These are phyloP conservation scores for Canis aureus DNA, from an alignment of 2,113 vertebrate species.

Conservation along the genomic window DNA sequence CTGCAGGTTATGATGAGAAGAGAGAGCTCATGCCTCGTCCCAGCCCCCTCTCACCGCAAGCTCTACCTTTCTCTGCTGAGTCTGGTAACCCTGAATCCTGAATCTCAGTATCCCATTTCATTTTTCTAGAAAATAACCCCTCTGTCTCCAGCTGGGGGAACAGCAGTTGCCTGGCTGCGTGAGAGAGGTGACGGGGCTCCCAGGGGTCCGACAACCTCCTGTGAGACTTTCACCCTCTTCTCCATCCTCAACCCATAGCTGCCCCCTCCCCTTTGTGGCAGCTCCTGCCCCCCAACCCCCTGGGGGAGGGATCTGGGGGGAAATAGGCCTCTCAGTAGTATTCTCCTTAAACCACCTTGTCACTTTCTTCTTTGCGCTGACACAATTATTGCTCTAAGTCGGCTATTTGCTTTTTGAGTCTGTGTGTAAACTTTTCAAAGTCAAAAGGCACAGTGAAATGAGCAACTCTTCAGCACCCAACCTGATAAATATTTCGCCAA, in stretches of 20 bases:
- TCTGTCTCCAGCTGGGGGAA: background rate
- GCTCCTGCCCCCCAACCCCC: background rate
- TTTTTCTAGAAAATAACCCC: slow-evolving; percentile 23
- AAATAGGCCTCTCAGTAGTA: background rate
- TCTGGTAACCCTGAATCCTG: background rate
- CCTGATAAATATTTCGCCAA: slow-evolving; percentile 53
- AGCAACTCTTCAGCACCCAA: slow-evolving; percentile 19
- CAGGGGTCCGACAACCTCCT: background rate
- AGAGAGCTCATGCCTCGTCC: background rate
- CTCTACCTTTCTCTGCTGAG: background rate
- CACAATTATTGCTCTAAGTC: background rate
- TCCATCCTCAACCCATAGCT: background rate
- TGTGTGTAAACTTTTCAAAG: slow-evolving; percentile 42
- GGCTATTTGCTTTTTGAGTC: background rate
- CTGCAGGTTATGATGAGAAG: background rate
- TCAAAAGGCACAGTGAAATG: slow-evolving; percentile 37
- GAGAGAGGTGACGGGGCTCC: background rate
- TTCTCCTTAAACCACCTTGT: background rate
- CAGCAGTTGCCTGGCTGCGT: background rate
- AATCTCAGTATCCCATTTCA: background rate
- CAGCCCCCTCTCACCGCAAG: background rate
- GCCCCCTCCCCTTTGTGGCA: background rate
- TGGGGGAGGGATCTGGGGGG: background rate
- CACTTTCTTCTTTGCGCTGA: slow-evolving; percentile 35
- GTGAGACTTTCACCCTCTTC: background rate